phyloP scores from a whole-genome alignment of 2,797 vertebrate species.

The Anas acuta region DNA sequence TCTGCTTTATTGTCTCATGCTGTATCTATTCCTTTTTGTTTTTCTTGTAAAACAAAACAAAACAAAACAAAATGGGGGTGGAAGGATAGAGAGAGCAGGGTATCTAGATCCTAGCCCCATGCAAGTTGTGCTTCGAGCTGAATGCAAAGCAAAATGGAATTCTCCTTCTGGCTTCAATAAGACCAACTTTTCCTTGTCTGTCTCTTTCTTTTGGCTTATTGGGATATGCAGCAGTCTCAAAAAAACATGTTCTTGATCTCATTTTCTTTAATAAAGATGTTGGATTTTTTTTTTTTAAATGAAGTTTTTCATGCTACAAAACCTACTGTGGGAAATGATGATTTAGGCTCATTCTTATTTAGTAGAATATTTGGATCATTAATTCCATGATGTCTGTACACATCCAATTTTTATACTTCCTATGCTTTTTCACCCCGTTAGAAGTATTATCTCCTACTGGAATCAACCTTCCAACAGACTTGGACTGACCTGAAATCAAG shows the following conservation, averaged over 20 bases:
- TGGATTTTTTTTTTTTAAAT: background rate
- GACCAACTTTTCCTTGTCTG: background rate
- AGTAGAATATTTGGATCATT: background rate
- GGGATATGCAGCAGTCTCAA: background rate
- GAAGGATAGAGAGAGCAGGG: too few relatives aligned
- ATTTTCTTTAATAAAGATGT: background rate
- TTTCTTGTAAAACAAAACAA: background rate
- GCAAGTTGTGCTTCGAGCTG: background rate
- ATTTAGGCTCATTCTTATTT: background rate
- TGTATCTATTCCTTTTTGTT: background rate
- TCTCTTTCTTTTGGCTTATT: background rate
- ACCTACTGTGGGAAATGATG: background rate
- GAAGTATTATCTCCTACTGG: background rate
- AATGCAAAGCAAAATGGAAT: background rate
- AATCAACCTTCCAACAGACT: background rate
- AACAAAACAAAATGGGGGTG: too few relatives aligned
- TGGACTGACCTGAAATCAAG: background rate
- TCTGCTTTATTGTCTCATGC: background rate
- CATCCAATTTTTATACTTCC: background rate
- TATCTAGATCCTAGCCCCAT: background rate
- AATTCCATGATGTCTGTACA: background rate
- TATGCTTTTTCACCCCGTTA: background rate
- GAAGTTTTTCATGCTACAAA: background rate
- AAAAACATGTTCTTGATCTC: background rate
- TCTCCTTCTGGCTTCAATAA: background rate